Percentiles rank a stretch among this genome's conserved stretches.
Evolutionary conservation across 2,888 invertebrate species (phyloP).

Genomic region (Amiota mariae): DNA sequence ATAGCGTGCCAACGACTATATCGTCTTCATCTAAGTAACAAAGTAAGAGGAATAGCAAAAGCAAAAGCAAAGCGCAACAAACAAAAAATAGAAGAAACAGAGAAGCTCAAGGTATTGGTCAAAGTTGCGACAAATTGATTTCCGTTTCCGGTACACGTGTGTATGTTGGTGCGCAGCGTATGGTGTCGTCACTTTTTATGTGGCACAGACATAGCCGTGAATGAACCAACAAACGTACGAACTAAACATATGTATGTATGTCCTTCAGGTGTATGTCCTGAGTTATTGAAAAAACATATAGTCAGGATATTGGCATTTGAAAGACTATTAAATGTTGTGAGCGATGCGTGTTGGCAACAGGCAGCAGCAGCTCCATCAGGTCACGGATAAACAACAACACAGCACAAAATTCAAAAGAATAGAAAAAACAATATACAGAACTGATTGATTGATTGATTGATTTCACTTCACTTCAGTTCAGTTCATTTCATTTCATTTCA

Average conservation of each 20-base stretch:
- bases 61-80: not conserved
- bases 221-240: not conserved
- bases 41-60: not conserved
- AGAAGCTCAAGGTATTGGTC: not conserved
- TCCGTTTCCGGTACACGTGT: conserved; percentile 16
- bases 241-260: not conserved
- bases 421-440: not conserved
- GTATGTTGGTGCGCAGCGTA: not conserved
- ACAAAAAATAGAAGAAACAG: not conserved
- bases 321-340: not conserved
- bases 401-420: not conserved
- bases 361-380: not conserved
- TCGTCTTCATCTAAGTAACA: not conserved
- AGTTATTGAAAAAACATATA: too few species aligned
- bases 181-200: not conserved
- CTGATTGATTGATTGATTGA: not conserved
- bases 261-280: not conserved
- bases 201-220: not conserved
- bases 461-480: too few species aligned
- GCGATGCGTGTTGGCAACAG: not conserved
- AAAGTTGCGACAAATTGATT: conserved; percentile 23
- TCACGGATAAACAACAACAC: not conserved
- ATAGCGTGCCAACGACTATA: not conserved
- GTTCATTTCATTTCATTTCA: too few species aligned
- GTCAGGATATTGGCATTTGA: conserved; percentile 13